Base-by-base conservation (phyloP, 1,140 invertebrate genomes). In the Elymnias hypermnestra region DNA sequence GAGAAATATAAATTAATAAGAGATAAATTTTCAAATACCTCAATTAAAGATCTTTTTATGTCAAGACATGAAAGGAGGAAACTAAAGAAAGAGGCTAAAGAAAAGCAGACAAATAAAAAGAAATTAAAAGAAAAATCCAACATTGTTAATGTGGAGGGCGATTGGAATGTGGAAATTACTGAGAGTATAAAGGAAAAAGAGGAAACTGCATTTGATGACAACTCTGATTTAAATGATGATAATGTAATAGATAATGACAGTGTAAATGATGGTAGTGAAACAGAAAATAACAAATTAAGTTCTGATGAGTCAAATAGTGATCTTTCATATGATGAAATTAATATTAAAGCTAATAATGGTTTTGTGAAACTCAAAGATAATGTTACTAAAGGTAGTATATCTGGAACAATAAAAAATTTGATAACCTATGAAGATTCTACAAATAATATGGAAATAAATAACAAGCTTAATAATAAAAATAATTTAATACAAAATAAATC, bases 41-140 rank as follows among this genome's bases (percentile, higher is more conserved):
- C 82, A 14, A 83, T 83, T 5, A 57, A 78, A 38, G 82, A 85
- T 46, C 54, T 85, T 1, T 59, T 83, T 5, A 83, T 85, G 79
- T 81, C 82, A 7, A 62, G 82, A 17, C 50, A 74, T 56, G 82
- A 85, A 63, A 70, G 79, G 23, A 45, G 40, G 36, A 82, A 85
- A 38, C 29, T 79, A 5, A 85, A 85, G 36, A 76, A 82, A 48
- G 79, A 85, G 45, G 67, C 52, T n/a, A 71, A 40, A 46, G 70
- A 78, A 22, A 72, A 81, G 29, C 60, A 70, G 17, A 73, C 78
- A 25, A 64, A 73, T 51, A 84, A 83, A 22, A 74, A 73, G 40
- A 78, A 77, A 47, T 57, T 21, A 15, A 74, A 79, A 56, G 38
- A 61, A 14, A 52, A 47, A 15, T 62, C 33, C 14, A 42, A 63